Base-by-base conservation (phyloP, 2,888 invertebrate species). In the Anorthoa munda region DNA sequence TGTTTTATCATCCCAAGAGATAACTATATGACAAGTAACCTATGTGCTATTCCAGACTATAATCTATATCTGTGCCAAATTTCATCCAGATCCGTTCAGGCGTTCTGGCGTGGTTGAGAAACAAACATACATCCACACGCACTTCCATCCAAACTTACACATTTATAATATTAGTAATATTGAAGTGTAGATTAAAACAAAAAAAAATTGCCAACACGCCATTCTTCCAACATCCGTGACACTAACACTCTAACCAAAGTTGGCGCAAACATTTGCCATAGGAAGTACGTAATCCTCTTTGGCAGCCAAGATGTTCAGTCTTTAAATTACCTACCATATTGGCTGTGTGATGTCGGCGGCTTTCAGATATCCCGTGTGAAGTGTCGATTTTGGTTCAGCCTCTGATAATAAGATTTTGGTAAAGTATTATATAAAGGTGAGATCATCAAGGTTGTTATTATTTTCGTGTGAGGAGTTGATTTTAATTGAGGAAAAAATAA, bases 251-350 rank as follows among this genome's bases (percentile, higher is more conserved):
- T 70, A 51, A 71, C 72, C 72, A 72, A 83, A 74, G 73, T 85
- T 85, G 75, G 74, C 61, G 48, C 82, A 81, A 86, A 84, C 84
- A 83, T 86, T 84, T 84, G 79, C 66, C 74, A 67, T 55, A 68
- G 70, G 66, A 79, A 82, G 83, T 83, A 71, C 73, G 60, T 86
- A 85, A 87, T 87, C 83, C 82, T 78, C 84, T 86, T 82, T 78
- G 77, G 77, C 71, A 67, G 69, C 75, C 82, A 83, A 79, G 72
- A 76, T 81, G 66, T 68, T 71, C 60, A 74, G 81, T 85, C 80
- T 81, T 79, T 75, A 81, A 83, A 86, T 82, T 81, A 83, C 86
- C 69, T 74, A 77, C 83, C 73, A 78, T 83, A 83, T 83, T 66
- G 75, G 46, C 65, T 69, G 70, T 73, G 65, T 70, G 73, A 72